Evolutionary conservation across 2,888 invertebrate genomes (phyloP).

Genomic region (Graphium colonna): DNA sequence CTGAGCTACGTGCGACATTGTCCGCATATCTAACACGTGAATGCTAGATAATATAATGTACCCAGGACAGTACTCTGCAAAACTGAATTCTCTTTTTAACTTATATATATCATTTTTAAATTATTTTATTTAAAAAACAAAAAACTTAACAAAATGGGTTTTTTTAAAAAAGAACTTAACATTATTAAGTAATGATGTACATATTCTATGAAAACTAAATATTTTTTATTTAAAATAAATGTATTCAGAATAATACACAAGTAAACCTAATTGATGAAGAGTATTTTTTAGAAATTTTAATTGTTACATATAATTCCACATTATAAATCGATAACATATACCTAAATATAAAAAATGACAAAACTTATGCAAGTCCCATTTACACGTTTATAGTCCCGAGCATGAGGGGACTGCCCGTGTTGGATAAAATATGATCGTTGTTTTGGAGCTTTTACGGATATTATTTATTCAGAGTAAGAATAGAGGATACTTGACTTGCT

Average conservation of each 20-base stretch:
- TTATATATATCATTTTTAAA: too few relatives aligned
- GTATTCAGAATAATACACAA: too few relatives aligned
- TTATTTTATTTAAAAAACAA: too few relatives aligned
- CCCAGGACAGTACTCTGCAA: not conserved
- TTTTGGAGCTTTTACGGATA: constrained; percentile 64
- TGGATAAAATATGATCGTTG: constrained; percentile 33
- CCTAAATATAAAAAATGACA: constrained; percentile 3
- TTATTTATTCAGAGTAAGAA: constrained; percentile 69
- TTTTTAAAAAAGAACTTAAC: too few relatives aligned
- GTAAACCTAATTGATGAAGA: too few relatives aligned
- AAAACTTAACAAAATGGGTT: too few relatives aligned
- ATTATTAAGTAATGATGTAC: too few relatives aligned
- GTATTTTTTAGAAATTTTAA: too few relatives aligned
- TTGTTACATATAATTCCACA: too few relatives aligned
- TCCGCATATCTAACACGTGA: not conserved
- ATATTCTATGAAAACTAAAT: too few relatives aligned
- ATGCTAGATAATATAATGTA: not conserved
- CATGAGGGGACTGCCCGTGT: constrained; percentile 4
- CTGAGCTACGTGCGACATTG: constrained; percentile 43
- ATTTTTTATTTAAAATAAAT: too few relatives aligned
- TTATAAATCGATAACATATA: too few relatives aligned
- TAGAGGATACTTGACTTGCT: constrained; percentile 48
- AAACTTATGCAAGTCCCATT: constrained; percentile 6
- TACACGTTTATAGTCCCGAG: constrained; percentile 15
- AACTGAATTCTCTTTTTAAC: not conserved